phyloP scores from a whole-genome alignment of 2,113 vertebrate species.

The Oryzias celebensis region DNA sequence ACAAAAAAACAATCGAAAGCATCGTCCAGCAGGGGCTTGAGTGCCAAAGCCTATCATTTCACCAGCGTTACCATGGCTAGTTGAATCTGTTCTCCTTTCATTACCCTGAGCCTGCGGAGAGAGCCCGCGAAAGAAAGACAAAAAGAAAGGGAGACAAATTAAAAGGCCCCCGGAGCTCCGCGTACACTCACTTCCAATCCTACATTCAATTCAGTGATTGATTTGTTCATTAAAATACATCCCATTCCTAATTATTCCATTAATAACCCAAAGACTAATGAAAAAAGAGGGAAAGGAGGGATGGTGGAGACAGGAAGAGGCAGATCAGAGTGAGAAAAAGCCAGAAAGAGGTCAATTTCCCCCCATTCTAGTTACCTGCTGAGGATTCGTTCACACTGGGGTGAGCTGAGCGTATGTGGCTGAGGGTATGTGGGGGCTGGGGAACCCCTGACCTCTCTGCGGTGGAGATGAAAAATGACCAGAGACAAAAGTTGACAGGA shows the following conservation, averaged over 20 bases:
- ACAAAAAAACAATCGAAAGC: slow-evolving; percentile 26
- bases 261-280: slow-evolving; percentile 66
- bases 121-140: neutral
- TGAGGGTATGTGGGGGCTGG: no score
- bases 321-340: slow-evolving; percentile 1
- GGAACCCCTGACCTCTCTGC: slow-evolving; percentile 1
- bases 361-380: no score
- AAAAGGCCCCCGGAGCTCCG: slow-evolving; percentile 50
- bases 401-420: slow-evolving; percentile 6
- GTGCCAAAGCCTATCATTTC: slow-evolving; percentile 41
- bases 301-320: slow-evolving; percentile 15
- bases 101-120: slow-evolving; percentile 36
- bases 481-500: neutral
- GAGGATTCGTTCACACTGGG: no score
- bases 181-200: slow-evolving; percentile 40
- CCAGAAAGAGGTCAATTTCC: neutral
- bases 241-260: slow-evolving; percentile 74
- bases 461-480: no score
- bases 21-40: neutral
- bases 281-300: slow-evolving; percentile 27
- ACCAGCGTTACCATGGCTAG: slow-evolving; percentile 12
- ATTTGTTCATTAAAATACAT: slow-evolving; percentile 75
- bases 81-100: slow-evolving; percentile 35
- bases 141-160: slow-evolving; percentile 30
- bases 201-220: slow-evolving; percentile 73